Base-by-base conservation (phyloP, 2,113 vertebrate species). In the Oryzias curvinotus region DNA sequence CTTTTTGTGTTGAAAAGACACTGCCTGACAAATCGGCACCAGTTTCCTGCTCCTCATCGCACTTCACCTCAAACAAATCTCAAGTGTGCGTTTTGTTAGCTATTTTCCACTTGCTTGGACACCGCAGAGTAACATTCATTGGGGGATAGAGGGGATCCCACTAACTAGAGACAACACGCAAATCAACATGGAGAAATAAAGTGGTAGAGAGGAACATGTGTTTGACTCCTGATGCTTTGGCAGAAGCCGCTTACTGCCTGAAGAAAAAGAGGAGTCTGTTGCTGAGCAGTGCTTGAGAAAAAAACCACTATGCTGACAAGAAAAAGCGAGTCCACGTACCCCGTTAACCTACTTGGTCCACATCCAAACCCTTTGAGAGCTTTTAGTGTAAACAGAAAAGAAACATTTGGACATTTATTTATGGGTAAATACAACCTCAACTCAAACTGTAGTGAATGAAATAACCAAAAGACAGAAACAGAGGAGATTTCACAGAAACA, bases 321-420 rank as follows among this genome's bases (percentile, higher is more conserved):
- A 89, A 90, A 69, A 91, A 92, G 91, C 90, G 88, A 82, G 74
- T 75, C 79, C 80, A 93, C 91, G 79, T 93, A 93, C 92, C 92
- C 90, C 84, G 82, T 91, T 91, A 92, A 92, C 90, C 92, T 90
- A 93, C 91, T 88, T 91, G 91, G 77, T 93, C 91, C 91, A 85
- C 91, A 73, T 93, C 92, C 92, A 89, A 92, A 92, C 86, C 87
- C 90, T 91, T 89, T 91, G 92, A 91, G 85, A 87, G 92, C 91
- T 93, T 93, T 92, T 92, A 90, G 88, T 89, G 82, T 89, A 86
- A 92, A 93, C 59, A 72, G 92, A 90, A 93, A 88, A 92, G 84
- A 93, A 74, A 92, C 77, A 91, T 90, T 90, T 86, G 89, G 88
- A 89, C 75, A 91, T 93, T 92, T 91, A 92, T 90, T 92, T 62